These are phyloP conservation scores for Apocheima hispidaria DNA, from an alignment of 2,888 invertebrate species.

Conservation along the genomic window DNA sequence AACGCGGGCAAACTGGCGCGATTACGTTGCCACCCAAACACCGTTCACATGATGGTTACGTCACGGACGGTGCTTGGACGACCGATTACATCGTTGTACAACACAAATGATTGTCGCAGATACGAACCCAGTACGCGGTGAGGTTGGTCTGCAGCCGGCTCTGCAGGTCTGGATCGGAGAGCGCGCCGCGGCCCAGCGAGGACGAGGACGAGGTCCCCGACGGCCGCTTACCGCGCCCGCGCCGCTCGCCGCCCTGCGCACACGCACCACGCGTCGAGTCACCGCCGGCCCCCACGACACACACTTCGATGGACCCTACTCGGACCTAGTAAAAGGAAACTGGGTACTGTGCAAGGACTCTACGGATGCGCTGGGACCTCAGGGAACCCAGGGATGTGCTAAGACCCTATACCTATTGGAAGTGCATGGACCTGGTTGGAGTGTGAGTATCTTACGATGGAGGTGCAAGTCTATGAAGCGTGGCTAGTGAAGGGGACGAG, in stretches of 20 bases:
- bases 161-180: slow-evolving; percentile 79
- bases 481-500: not conserved
- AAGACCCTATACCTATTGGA: not conserved
- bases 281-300: slow-evolving; percentile 17
- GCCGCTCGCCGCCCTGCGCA: slow-evolving; percentile 55
- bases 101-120: slow-evolving; percentile 17
- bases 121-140: slow-evolving; percentile 79
- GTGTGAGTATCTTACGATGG: slow-evolving; percentile 4
- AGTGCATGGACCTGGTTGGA: not conserved
- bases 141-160: slow-evolving; percentile 72
- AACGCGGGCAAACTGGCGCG: not conserved
- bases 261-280: slow-evolving; percentile 58
- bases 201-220: slow-evolving; percentile 60
- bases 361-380: not conserved
- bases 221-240: slow-evolving; percentile 69
- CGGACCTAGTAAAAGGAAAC: not conserved
- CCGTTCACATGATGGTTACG: not conserved
- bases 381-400: not conserved
- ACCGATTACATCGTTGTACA: not conserved
- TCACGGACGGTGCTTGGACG: not conserved
- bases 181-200: slow-evolving; percentile 74
- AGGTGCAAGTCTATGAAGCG: not conserved
- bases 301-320: slow-evolving; percentile 30
- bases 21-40: not conserved
- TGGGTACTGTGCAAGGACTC: not conserved